These are phyloP conservation scores for Enteromius afrohamiltoni DNA, from an alignment of 2,797 vertebrate genomes.

Conservation along the genomic window DNA sequence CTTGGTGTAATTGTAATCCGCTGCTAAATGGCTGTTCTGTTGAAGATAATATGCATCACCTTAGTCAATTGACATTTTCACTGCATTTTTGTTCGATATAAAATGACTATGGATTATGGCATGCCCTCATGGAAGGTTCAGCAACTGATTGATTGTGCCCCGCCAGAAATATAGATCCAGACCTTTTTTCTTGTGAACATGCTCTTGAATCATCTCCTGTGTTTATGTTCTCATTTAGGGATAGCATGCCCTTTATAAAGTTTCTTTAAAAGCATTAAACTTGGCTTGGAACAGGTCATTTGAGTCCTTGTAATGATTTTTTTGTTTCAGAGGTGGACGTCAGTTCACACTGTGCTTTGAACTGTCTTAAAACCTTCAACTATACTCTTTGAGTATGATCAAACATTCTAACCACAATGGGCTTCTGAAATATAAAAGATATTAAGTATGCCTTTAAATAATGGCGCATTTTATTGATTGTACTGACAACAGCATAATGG, in stretches of 20 bases:
- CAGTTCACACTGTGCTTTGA: conserved; percentile 22
- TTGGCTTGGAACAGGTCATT: background rate
- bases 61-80: background rate
- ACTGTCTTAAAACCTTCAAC: conserved; percentile 3
- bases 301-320: background rate
- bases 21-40: background rate
- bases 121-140: background rate
- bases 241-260: background rate
- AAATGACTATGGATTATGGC: background rate
- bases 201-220: background rate
- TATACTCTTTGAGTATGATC: background rate
- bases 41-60: background rate
- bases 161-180: conserved; percentile 1
- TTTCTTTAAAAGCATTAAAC: conserved; percentile 23
- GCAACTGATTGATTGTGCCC: background rate
- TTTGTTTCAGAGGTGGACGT: background rate
- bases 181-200: background rate
- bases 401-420: conserved; percentile 6
- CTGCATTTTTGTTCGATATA: background rate
- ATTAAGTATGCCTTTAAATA: background rate
- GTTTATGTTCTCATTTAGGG: background rate
- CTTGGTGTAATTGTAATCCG: background rate
- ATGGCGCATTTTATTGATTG: background rate
- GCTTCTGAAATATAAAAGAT: background rate
- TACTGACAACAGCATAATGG: background rate